Conservation (phyloP, 2,888 invertebrate species). For the Scaptodrosophila latifasciaeformis region DNA sequence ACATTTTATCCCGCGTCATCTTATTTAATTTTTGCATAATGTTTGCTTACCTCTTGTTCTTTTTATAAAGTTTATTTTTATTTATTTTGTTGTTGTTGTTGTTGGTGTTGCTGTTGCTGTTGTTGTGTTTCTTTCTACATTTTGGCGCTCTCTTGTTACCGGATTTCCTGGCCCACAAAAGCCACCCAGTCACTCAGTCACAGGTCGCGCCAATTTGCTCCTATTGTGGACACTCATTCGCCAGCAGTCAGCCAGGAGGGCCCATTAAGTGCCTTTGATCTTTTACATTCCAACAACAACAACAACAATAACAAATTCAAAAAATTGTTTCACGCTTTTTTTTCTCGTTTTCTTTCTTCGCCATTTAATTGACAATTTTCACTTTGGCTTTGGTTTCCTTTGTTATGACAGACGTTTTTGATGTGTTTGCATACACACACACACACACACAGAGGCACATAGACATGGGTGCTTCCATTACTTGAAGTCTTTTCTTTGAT, state of each 20-base stretch:
- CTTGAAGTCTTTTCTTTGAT: constrained; percentile 9
- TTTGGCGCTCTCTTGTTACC: background rate
- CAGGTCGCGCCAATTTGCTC: constrained; percentile 21
- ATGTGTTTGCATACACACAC: constrained; percentile 52
- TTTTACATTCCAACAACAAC: constrained; percentile 41
- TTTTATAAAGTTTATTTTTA: constrained; percentile 23
- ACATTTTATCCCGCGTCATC: constrained; percentile 54
- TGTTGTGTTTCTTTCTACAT: too few relatives aligned
- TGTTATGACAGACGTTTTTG: constrained; percentile 60
- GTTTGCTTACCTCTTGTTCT: constrained; percentile 22
- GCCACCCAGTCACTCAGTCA: constrained; percentile 13
- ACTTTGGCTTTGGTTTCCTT: constrained; percentile 43
- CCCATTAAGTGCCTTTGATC: constrained; percentile 65
- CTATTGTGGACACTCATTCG: background rate
- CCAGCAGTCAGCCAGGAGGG: constrained; percentile 2
- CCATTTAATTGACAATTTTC: constrained; percentile 63
- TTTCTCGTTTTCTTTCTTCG: constrained; percentile 12
- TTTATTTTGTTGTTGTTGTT: too few relatives aligned
- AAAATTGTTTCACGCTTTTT: background rate
- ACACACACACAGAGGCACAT: constrained; percentile 23
- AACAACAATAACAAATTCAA: background rate
- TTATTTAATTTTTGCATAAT: constrained; percentile 67
- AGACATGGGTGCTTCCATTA: constrained; percentile 29
- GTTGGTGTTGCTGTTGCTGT: too few relatives aligned
- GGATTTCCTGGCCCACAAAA: constrained; percentile 43